Evolutionary conservation across 2,888 invertebrate species (phyloP).

Genomic region (Synergus itoensis): DNA sequence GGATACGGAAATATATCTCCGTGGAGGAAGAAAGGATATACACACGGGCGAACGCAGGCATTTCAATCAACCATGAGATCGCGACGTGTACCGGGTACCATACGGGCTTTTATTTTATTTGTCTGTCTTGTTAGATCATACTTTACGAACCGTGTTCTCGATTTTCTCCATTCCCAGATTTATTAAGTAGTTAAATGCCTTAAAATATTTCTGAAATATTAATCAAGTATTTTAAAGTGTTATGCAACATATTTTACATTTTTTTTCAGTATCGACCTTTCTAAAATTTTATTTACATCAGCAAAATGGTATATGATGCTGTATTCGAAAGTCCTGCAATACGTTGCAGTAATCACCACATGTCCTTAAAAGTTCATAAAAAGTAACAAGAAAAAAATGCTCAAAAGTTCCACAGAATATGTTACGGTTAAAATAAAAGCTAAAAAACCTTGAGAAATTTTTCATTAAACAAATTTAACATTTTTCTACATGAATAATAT

Average conservation of each 20-base stretch:
- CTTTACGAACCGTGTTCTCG: constrained; percentile 36
- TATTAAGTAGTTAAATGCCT: no score
- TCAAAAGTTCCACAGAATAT: neutral
- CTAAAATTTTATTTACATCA: no score
- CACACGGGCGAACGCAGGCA: constrained; percentile 47
- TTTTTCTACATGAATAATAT: neutral
- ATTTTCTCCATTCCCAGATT: constrained; percentile 2
- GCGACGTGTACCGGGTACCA: constrained; percentile 59
- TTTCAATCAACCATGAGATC: constrained; percentile 64
- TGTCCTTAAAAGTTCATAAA: neutral
- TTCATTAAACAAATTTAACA: neutral
- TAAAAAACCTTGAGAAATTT: neutral
- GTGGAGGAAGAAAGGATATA: constrained; percentile 37
- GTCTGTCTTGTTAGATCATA: constrained; percentile 11
- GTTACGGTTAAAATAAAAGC: neutral
- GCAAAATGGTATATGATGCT: no score
- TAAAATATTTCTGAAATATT: neutral
- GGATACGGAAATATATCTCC: constrained; percentile 28
- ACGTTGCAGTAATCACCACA: neutral
- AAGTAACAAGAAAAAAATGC: neutral
- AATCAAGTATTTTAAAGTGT: neutral
- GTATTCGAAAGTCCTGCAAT: no score
- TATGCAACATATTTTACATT: no score
- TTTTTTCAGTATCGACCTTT: no score
- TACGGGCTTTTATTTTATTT: constrained; percentile 8